Evolutionary conservation across 2,113 vertebrate species (phyloP).

Genomic region (Myotis yumanensis): DNA sequence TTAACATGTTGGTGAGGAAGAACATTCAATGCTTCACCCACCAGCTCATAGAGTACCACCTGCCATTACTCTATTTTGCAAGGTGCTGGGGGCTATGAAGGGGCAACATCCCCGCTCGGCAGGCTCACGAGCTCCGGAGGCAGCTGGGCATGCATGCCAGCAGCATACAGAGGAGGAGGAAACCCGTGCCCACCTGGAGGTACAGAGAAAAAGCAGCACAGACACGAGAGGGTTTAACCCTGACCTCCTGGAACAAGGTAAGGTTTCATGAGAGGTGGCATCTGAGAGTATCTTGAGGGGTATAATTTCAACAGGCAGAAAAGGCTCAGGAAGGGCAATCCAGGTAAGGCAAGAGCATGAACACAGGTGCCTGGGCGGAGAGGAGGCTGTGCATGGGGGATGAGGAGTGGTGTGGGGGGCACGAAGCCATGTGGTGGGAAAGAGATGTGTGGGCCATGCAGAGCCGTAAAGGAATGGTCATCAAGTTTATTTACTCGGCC

Average conservation of each 20-base stretch:
- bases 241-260: background rate
- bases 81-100: background rate
- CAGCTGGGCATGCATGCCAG: background rate
- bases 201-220: background rate
- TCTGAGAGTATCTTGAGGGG: background rate
- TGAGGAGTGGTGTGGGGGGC: background rate
- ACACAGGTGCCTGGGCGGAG: background rate
- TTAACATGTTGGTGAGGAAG: background rate
- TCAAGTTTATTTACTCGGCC: background rate
- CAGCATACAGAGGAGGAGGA: background rate
- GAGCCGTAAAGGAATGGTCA: background rate
- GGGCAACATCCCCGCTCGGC: background rate
- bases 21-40: background rate
- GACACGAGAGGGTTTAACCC: background rate
- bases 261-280: background rate
- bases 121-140: background rate
- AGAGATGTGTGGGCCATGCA: background rate
- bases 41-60: background rate
- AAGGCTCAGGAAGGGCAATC: background rate
- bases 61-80: background rate
- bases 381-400: background rate
- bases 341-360: background rate
- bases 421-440: background rate
- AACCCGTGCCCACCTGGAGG: fast-evolving
- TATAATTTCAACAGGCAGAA: background rate